Evolutionary conservation across 2,113 vertebrate species (phyloP), one percentile per base, ranked within the genome.

Genomic region (Dromaius novaehollandiae): DNA sequence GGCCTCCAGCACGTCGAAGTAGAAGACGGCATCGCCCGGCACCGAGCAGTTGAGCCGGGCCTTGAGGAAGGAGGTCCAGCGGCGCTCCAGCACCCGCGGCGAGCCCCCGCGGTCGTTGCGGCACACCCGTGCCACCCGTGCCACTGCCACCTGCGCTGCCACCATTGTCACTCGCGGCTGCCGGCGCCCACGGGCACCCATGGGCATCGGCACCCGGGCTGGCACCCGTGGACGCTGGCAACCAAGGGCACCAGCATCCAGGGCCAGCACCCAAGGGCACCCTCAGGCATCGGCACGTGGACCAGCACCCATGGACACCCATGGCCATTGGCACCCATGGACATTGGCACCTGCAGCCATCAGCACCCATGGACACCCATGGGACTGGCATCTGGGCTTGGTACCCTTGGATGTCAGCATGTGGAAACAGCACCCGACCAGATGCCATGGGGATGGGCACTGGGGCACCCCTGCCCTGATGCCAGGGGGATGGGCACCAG

Each of bases 21-120:
- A 99, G 98, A 99, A 99, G 96, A 98, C 95, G 11, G 99, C 98
- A 63, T 99, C 99, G 0, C 99, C 99, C 0, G 99, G 99, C 9
- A 99, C 97, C 0, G 99, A 99, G 95, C 99, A 99, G 95, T 99
- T 99, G 83, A 99, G 98, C 60, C 99, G 98, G 11, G 99, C 98
- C 96, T 99, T 99, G 70, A 99, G 98, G 97, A 99, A 99, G 2
- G 99, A 99, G 1, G 99, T 99, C 99, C 99, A 99, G 93, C 99
- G 99, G 11, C 99, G 98, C 86, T 99, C 99, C 95, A 99, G 98
- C 70, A 99, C 99, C 65, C 99, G 96, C 2, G 99, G 99, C 0
- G 99, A 99, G 6, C 99, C 99, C 0, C 99, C 99, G n/a, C 98
- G 98, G 97, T 99, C 99, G 1, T 99, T 99, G 97, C 99, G 99